These are phyloP conservation scores for Tringa solitaria DNA, from an alignment of 2,113 vertebrate species.

Conservation along the genomic window DNA sequence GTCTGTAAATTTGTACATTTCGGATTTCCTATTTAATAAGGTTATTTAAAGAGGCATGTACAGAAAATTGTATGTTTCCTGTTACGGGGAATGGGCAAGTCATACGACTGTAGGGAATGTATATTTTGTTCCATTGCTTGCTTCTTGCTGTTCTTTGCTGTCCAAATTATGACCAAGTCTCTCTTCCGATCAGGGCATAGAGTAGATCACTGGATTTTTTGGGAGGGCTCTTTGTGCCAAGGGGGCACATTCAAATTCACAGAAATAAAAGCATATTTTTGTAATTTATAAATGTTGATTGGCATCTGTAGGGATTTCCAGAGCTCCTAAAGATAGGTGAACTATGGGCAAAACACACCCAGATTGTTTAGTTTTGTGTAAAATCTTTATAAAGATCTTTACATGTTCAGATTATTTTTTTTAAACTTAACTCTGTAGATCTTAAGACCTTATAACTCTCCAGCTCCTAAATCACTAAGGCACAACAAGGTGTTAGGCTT, in stretches of 20 bases:
- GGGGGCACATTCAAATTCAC: neutral
- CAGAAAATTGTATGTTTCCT: conserved; percentile 66
- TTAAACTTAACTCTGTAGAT: neutral
- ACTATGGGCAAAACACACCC: neutral
- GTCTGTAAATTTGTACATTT: conserved; percentile 85
- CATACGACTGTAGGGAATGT: conserved; percentile 21
- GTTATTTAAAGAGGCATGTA: conserved; percentile 82
- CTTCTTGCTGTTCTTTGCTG: conserved; percentile 27
- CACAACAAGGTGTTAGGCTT: neutral
- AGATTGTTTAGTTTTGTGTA: neutral
- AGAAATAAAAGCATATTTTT: conserved; percentile 36
- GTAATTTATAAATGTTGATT: neutral
- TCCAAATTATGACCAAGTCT: neutral
- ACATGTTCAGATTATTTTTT: neutral
- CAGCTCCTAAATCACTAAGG: neutral
- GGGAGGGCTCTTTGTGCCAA: neutral
- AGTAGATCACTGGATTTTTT: neutral
- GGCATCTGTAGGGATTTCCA: neutral
- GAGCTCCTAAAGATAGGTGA: neutral
- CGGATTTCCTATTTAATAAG: conserved; percentile 78
- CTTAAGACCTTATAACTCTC: neutral
- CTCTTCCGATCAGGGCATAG: neutral
- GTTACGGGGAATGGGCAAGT: conserved; percentile 29
- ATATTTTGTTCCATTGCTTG: conserved; percentile 53
- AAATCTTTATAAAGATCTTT: neutral